Evolutionary conservation across 2,888 invertebrate species (phyloP).

Genomic region (Thera britannica): DNA sequence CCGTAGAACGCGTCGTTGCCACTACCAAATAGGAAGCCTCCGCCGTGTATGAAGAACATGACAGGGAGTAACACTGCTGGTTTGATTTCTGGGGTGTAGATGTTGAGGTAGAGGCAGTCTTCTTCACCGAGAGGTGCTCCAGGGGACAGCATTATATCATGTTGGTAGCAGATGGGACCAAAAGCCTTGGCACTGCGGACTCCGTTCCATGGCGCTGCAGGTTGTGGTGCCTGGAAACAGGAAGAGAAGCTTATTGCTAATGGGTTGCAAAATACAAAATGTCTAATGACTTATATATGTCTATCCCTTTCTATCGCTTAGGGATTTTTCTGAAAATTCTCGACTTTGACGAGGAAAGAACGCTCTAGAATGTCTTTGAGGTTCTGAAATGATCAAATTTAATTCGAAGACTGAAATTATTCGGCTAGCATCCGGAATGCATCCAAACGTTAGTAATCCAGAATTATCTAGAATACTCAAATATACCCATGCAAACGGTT

Average conservation of each 20-base stretch:
- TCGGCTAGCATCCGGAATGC: too few relatives aligned
- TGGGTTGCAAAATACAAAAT: not conserved
- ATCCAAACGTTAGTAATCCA: too few relatives aligned
- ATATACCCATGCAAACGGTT: too few relatives aligned
- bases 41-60: constrained; percentile 73
- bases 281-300: too few relatives aligned
- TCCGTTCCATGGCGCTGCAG: constrained; percentile 64
- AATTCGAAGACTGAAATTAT: too few relatives aligned
- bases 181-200: constrained; percentile 62
- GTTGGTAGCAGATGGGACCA: constrained; percentile 61
- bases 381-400: too few relatives aligned
- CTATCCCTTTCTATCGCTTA: too few relatives aligned
- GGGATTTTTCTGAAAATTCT: too few relatives aligned
- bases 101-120: constrained; percentile 73
- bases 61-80: constrained; percentile 57
- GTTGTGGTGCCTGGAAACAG: constrained; percentile 63
- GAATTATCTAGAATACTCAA: too few relatives aligned
- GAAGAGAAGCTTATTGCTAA: not conserved
- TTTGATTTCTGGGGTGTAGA: constrained; percentile 64
- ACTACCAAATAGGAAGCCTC: constrained; percentile 61
- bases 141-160: constrained; percentile 40
- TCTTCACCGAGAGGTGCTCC: constrained; percentile 52
- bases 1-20: constrained; percentile 65
- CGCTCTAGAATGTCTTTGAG: too few relatives aligned
- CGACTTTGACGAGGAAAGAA: too few relatives aligned